A percentile compares a stretch with the other conserved stretches of the same genome.
These are phyloP conservation scores for Vanessa atalanta DNA, from an alignment of 1,140 invertebrate genomes.

Conservation along the genomic window DNA sequence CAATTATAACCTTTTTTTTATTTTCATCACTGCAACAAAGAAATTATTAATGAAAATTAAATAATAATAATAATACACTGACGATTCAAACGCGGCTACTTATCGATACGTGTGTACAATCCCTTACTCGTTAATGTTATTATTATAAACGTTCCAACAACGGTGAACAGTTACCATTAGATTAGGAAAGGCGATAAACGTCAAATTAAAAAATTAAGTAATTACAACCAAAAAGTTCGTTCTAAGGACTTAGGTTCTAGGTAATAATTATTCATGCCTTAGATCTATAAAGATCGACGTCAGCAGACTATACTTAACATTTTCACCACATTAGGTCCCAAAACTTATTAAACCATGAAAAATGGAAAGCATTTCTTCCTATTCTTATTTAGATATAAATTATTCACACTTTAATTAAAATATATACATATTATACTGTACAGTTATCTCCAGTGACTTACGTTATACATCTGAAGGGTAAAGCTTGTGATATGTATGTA, in stretches of 20 bases:
- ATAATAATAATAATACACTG: background rate
- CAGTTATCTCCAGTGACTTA: conserved; percentile 38
- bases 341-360: conserved; percentile 5
- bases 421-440: conserved; percentile 15
- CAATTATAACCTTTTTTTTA: no score
- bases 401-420: conserved; percentile 3
- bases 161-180: conserved; percentile 80
- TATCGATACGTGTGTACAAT: conserved; percentile 24
- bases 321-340: background rate
- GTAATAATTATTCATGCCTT: conserved; percentile 47
- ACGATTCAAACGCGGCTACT: background rate
- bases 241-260: conserved; percentile 79
- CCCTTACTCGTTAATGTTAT: conserved; percentile 62
- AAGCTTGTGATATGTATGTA: conserved; percentile 34
- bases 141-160: conserved; percentile 76
- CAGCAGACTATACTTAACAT: conserved; percentile 25
- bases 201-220: conserved; percentile 71
- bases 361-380: background rate
- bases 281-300: conserved; percentile 29
- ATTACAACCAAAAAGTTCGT: conserved; percentile 80
- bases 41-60: background rate
- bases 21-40: no score
- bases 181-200: conserved; percentile 59
- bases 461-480: conserved; percentile 35
- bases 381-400: background rate